Percentiles rank a stretch among this genome's conserved stretches.
Evolutionary conservation across 2,888 invertebrate genomes (phyloP).

Genomic region (Cyclophora punctaria): DNA sequence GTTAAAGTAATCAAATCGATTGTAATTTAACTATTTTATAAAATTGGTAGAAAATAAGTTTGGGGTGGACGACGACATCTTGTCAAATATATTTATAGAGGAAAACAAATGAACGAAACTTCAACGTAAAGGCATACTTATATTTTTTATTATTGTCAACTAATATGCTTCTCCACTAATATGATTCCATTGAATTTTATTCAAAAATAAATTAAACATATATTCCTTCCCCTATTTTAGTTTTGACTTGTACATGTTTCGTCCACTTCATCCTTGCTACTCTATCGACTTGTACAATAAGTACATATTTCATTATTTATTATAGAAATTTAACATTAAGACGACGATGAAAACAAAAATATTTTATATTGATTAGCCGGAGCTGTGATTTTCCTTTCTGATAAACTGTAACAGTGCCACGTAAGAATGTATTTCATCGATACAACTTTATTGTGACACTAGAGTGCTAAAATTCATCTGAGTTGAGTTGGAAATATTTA

Average conservation of each 20-base stretch:
- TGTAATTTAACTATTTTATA: slow-evolving; percentile 48
- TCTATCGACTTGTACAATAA: slow-evolving; percentile 61
- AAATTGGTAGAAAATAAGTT: slow-evolving; percentile 48
- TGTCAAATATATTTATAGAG: too few relatives aligned
- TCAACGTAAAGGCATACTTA: too few relatives aligned
- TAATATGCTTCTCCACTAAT: too few relatives aligned
- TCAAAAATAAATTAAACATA: too few relatives aligned
- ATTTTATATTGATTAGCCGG: slow-evolving; percentile 71
- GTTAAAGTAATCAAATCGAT: slow-evolving; percentile 47
- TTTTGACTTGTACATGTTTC: slow-evolving; percentile 12
- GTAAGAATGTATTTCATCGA: slow-evolving; percentile 6
- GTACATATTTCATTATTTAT: slow-evolving; percentile 63
- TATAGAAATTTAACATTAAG: slow-evolving; percentile 62
- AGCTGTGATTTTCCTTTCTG: slow-evolving; percentile 74
- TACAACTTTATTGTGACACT: slow-evolving; percentile 1
- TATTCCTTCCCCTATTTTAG: too few relatives aligned
- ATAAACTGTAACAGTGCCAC: slow-evolving; percentile 44
- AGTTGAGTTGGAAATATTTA: not conserved
- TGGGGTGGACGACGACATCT: slow-evolving; percentile 38
- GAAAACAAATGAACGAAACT: too few relatives aligned
- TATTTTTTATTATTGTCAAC: too few relatives aligned
- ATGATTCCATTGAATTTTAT: too few relatives aligned
- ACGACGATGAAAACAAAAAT: slow-evolving; percentile 62
- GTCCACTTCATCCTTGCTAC: slow-evolving; percentile 54
- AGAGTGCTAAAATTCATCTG: not conserved